Percentiles rank a stretch among this genome's conserved stretches.
These are phyloP conservation scores for Pantelozetes paolii DNA, from an alignment of 2,888 invertebrate genomes.

Conservation along the genomic window DNA sequence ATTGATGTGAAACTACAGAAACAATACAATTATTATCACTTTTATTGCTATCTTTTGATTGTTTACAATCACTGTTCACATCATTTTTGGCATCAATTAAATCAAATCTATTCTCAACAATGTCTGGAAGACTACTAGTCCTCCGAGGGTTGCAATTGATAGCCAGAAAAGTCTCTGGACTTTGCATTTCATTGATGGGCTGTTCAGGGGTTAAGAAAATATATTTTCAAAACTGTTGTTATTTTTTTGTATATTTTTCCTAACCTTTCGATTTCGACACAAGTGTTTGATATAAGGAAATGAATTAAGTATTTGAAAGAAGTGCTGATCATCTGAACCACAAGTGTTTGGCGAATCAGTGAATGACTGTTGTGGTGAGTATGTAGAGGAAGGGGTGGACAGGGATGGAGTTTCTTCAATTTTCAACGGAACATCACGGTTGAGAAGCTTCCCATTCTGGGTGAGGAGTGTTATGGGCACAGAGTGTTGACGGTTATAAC, in stretches of 20 bases:
- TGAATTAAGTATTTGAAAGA: slow-evolving; percentile 11
- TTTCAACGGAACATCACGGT: background rate
- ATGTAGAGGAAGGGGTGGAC: background rate
- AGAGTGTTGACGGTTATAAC: slow-evolving; percentile 32
- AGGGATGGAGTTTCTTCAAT: background rate
- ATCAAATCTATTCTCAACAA: background rate
- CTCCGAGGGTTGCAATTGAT: background rate
- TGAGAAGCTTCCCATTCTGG: slow-evolving; percentile 31
- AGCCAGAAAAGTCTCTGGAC: background rate
- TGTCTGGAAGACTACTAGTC: slow-evolving; percentile 12
- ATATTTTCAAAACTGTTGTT: background rate
- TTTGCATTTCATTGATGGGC: background rate
- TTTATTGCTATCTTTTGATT: background rate
- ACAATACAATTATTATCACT: slow-evolving; percentile 11
- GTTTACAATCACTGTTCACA: background rate
- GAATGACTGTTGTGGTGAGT: slow-evolving; percentile 18
- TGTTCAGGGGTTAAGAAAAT: background rate
- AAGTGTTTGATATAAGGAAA: slow-evolving; percentile 3
- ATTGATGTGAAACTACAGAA: background rate
- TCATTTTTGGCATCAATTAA: background rate
- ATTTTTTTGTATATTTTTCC: background rate
- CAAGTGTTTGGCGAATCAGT: background rate
- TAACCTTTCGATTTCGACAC: slow-evolving; percentile 1
- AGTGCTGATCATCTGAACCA: background rate
- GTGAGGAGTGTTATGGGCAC: slow-evolving; percentile 14